Evolutionary conservation across 2,113 vertebrate species (phyloP).

Genomic region (Okapia johnstoni): DNA sequence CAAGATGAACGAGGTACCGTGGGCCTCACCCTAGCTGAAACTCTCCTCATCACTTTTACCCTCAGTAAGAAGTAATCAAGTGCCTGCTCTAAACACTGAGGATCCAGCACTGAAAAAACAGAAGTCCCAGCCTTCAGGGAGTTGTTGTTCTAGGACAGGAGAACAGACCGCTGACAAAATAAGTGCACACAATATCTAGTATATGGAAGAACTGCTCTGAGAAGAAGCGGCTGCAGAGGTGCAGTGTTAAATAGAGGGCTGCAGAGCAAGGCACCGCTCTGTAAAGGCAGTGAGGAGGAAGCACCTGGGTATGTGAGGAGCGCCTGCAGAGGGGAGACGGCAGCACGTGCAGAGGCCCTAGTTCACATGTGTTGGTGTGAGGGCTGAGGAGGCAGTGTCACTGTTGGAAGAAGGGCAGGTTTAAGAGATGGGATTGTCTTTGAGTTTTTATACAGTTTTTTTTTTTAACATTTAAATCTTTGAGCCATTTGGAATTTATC

Average conservation of each 20-base stretch:
- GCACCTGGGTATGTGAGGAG: neutral
- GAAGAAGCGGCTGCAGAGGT: neutral
- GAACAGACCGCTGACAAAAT: neutral
- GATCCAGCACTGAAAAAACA: neutral
- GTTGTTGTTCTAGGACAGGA: neutral
- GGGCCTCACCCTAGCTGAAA: neutral
- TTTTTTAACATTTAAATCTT: neutral
- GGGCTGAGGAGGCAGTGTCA: neutral
- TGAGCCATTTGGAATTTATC: neutral
- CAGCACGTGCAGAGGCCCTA: neutral
- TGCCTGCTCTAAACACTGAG: neutral
- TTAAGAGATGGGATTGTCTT: neutral
- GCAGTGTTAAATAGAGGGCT: neutral
- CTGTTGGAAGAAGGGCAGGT: accelerated
- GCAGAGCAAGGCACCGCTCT: neutral
- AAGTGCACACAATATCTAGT: neutral
- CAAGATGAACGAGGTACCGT: neutral
- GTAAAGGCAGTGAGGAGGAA: neutral
- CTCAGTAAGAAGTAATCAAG: neutral
- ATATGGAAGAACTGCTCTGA: neutral
- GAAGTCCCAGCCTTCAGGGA: neutral
- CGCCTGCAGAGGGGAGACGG: too few species aligned
- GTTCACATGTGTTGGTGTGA: neutral
- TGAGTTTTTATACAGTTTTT: neutral
- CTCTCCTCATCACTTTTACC: neutral